Evolutionary conservation across 2,113 vertebrate species (phyloP).

Genomic region (Desmodus rotundus): DNA sequence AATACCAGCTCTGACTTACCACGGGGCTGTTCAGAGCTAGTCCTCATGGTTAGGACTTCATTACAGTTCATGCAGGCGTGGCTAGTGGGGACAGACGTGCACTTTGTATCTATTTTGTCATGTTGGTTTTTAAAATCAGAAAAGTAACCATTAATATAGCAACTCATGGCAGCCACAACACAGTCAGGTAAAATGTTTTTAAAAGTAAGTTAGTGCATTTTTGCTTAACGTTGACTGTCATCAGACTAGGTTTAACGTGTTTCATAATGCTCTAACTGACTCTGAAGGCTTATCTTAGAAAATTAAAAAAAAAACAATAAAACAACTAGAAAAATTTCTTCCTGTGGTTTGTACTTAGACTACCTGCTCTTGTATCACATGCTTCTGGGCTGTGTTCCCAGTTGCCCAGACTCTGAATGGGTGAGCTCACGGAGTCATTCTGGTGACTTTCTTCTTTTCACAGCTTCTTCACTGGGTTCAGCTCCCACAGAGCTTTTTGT

Average conservation of each 20-base stretch:
- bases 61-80: background rate
- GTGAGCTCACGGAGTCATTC: background rate
- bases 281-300: background rate
- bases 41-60: background rate
- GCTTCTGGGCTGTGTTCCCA: background rate
- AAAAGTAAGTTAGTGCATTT: background rate
- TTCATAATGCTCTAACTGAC: background rate
- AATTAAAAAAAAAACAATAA: background rate
- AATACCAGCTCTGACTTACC: background rate
- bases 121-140: background rate
- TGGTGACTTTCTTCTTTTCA: background rate
- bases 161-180: background rate
- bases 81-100: background rate
- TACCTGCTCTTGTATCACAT: background rate
- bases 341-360: background rate
- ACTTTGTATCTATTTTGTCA: background rate
- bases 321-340: background rate
- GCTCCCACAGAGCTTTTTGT: background rate
- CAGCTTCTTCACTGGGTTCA: background rate
- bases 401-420: background rate
- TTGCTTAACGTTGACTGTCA: constrained; percentile 12
- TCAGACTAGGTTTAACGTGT: background rate
- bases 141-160: constrained; percentile 9
- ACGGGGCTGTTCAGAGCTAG: background rate
- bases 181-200: constrained; percentile 1